Conservation (phyloP, 2,113 vertebrate genomes). For the Chamaea fasciata region DNA sequence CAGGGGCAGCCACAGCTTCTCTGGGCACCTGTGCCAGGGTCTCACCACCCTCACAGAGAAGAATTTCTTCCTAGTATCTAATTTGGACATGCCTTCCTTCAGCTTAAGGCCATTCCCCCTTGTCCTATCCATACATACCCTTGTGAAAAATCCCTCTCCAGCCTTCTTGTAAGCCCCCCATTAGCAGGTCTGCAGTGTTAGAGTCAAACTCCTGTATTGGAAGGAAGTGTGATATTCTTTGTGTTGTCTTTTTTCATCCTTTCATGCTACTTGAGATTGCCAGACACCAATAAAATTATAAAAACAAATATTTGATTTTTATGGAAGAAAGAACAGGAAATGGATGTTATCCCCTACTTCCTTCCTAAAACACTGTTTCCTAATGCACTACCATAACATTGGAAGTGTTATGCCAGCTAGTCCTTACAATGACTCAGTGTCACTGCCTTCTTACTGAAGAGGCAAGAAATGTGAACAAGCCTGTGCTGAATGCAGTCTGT, state of each 20-base stretch:
- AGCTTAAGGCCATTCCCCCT: background rate
- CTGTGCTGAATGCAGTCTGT: background rate
- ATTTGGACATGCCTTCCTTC: background rate
- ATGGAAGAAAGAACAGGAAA: background rate
- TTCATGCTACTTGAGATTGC: background rate
- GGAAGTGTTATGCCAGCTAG: background rate
- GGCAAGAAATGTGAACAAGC: background rate
- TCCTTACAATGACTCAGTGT: background rate
- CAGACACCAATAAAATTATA: background rate
- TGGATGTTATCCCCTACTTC: background rate
- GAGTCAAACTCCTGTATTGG: background rate
- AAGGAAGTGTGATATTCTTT: background rate
- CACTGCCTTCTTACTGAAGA: background rate
- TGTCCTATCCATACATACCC: background rate
- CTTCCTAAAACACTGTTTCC: background rate
- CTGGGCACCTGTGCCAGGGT: background rate
- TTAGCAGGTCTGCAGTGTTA: background rate
- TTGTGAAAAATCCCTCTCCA: background rate
- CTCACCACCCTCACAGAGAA: background rate
- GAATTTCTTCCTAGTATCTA: background rate
- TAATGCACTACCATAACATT: background rate
- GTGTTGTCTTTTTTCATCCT: background rate
- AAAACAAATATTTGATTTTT: background rate
- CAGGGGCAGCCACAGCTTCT: background rate
- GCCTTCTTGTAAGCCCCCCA: background rate